Evolutionary conservation across 2,797 vertebrate genomes (phyloP).

Genomic region (Coendou prehensilis): DNA sequence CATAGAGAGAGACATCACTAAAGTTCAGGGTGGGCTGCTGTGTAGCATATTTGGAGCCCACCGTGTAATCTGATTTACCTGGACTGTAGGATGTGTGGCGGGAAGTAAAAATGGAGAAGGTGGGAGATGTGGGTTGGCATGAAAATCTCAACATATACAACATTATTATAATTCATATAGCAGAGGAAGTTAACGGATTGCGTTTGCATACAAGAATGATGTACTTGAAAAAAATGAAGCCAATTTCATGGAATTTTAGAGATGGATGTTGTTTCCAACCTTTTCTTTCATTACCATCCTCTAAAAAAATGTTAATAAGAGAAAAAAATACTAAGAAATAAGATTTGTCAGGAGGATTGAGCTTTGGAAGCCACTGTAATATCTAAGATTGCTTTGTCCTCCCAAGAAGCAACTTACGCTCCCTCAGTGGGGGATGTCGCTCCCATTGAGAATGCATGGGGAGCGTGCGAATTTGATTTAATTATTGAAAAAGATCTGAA

Average conservation of each 20-base stretch:
- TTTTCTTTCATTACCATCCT: not conserved
- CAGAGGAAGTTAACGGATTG: not conserved
- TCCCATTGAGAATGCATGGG: not conserved
- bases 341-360: not conserved
- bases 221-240: not conserved
- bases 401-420: not conserved
- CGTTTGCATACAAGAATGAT: not conserved
- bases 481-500: not conserved
- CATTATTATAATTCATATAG: not conserved
- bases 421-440: no score
- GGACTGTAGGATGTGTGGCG: not conserved
- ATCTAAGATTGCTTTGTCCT: not conserved
- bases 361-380: not conserved
- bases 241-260: not conserved
- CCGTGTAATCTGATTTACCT: not conserved
- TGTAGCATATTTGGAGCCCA: not conserved
- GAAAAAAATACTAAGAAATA: not conserved
- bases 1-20: not conserved
- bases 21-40: not conserved
- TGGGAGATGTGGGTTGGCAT: not conserved
- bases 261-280: not conserved
- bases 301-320: not conserved
- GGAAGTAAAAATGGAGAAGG: not conserved
- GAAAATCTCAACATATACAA: not conserved
- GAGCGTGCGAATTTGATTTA: not conserved